Conservation (phyloP, 2,888 invertebrate genomes). For the Cheilosia urbana region DNA sequence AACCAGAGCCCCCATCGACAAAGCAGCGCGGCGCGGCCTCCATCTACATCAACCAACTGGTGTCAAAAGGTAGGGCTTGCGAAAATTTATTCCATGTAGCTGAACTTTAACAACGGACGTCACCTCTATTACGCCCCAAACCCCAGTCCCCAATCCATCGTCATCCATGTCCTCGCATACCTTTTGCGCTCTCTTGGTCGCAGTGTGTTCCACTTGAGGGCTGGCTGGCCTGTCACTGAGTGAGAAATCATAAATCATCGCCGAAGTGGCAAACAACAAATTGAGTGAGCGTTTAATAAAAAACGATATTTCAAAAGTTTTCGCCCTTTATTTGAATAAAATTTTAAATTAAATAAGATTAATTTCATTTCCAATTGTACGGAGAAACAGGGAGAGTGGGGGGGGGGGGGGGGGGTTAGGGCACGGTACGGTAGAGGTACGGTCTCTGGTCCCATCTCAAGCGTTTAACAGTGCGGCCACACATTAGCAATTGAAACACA, state of each 20-base stretch:
- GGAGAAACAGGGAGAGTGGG: not conserved
- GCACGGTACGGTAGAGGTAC: constrained; percentile 15
- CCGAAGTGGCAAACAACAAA: constrained; percentile 72
- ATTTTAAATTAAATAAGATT: constrained; percentile 75
- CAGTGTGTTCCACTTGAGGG: constrained; percentile 28
- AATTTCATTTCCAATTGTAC: constrained; percentile 72
- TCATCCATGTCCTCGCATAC: constrained; percentile 38
- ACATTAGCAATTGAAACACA: constrained; percentile 61
- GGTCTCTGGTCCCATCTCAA: not conserved
- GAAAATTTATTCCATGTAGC: constrained; percentile 51
- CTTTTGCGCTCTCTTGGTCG: constrained; percentile 22
- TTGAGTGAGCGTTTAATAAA: constrained; percentile 74
- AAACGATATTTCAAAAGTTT: constrained; percentile 73
- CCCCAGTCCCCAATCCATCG: not conserved
- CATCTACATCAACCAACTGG: constrained; percentile 44
- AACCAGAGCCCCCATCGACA: constrained; percentile 46
- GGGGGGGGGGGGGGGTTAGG: not conserved
- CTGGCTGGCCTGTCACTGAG: constrained; percentile 49
- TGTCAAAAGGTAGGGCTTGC: constrained; percentile 57
- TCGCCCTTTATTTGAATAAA: constrained; percentile 71
- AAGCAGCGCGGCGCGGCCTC: constrained; percentile 8
- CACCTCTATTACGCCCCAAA: constrained; percentile 38
- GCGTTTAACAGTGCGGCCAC: constrained; percentile 61
- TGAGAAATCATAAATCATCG: constrained; percentile 74
- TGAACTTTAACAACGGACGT: constrained; percentile 69